Conservation (phyloP, 2,888 invertebrate genomes). For the Acleris literana region DNA sequence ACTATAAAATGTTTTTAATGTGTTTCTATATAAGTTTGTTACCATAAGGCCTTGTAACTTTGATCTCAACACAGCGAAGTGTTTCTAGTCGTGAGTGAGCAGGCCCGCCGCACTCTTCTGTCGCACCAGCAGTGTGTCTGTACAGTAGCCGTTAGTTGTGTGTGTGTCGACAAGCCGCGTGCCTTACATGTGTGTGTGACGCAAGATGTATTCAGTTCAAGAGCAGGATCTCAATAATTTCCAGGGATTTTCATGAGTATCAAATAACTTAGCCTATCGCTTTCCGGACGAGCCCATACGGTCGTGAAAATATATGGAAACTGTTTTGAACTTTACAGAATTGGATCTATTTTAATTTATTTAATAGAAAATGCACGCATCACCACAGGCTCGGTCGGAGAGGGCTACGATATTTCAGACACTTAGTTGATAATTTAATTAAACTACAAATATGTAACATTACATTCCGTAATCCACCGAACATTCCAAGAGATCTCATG, state of each 20-base stretch:
- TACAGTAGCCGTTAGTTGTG: conserved; percentile 14
- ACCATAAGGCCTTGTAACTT: conserved; percentile 19
- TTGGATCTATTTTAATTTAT: too few relatives aligned
- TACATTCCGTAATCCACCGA: conserved; percentile 1
- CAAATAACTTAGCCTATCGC: too few relatives aligned
- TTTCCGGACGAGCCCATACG: too few relatives aligned
- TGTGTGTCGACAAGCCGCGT: conserved; percentile 33
- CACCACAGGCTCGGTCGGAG: too few relatives aligned
- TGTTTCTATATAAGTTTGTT: conserved; percentile 2
- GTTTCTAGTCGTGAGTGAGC: conserved; percentile 29
- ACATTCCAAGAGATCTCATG: conserved; percentile 28
- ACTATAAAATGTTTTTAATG: conserved; percentile 6
- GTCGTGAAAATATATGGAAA: too few relatives aligned
- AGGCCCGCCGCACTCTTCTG: conserved; percentile 12
- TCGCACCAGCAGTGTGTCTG: conserved; percentile 13
- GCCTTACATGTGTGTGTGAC: conserved; percentile 30
- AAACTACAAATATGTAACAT: neutral
- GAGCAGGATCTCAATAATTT: neutral
- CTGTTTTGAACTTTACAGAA: too few relatives aligned
- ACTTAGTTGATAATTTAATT: neutral
- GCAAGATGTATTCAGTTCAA: conserved; percentile 9
- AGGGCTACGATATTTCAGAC: neutral
- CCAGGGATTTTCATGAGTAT: neutral
- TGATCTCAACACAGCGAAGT: conserved; percentile 27
- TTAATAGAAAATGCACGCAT: too few relatives aligned